Conservation (phyloP, 2,888 invertebrate genomes). For the Amphipoea oculea region DNA sequence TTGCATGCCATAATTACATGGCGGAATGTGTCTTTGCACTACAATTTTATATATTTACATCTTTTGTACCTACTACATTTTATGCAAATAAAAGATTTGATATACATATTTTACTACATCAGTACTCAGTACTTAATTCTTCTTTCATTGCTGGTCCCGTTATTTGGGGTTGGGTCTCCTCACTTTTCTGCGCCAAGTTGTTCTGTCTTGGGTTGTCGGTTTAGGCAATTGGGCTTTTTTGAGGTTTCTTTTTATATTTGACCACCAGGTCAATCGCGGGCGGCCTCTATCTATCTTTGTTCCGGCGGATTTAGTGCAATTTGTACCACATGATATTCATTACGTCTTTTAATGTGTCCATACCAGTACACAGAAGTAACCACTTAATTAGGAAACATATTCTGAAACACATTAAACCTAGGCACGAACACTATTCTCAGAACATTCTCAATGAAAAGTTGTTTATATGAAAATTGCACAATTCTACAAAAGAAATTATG, state of each 20-base stretch:
- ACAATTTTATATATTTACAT: too few species aligned
- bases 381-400: slow-evolving; percentile 9
- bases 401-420: slow-evolving; percentile 20
- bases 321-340: background rate
- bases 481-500: slow-evolving; percentile 54
- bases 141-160: background rate
- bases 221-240: background rate
- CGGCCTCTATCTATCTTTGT: background rate
- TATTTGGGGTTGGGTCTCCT: background rate
- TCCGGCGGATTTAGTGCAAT: background rate
- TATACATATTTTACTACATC: background rate
- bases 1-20: too few species aligned
- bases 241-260: background rate
- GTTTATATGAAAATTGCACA: slow-evolving; percentile 48
- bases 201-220: background rate
- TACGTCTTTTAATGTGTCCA: background rate
- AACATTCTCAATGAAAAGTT: slow-evolving; percentile 48
- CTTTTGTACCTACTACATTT: too few species aligned
- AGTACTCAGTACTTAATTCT: background rate
- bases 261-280: background rate
- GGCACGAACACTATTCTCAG: slow-evolving; percentile 30
- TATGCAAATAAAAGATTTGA: too few species aligned
- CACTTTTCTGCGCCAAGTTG: background rate
- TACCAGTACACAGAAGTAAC: too few species aligned
- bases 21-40: too few species aligned